Conservation (phyloP, 2,888 invertebrate genomes). For the Pogonocherus hispidulus region DNA sequence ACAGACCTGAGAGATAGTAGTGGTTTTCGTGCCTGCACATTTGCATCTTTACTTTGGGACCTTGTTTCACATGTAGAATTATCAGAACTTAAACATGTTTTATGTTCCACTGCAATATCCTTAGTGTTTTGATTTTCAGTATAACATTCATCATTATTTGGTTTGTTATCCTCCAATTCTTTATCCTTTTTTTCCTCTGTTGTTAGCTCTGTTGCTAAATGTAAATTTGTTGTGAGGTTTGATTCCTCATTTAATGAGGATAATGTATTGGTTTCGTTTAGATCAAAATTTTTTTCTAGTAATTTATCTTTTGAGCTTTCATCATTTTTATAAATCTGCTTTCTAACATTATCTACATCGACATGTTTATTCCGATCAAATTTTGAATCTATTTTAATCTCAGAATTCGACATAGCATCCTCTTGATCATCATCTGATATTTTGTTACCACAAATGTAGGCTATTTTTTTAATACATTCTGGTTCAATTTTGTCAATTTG, state of each 20-base stretch:
- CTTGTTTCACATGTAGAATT: too few relatives aligned
- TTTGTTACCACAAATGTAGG: constrained; percentile 49
- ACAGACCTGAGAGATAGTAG: constrained; percentile 42
- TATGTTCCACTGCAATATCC: too few relatives aligned
- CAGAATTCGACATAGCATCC: background rate
- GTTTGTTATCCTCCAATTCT: too few relatives aligned
- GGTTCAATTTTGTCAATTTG: constrained; percentile 41
- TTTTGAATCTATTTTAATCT: background rate
- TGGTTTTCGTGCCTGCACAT: constrained; percentile 7
- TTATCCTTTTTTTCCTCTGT: too few relatives aligned
- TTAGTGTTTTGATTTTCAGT: too few relatives aligned
- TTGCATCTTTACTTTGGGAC: constrained; percentile 8
- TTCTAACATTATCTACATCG: background rate
- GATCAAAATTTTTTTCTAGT: background rate
- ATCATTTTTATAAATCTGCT: background rate
- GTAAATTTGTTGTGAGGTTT: too few relatives aligned
- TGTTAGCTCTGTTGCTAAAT: background rate
- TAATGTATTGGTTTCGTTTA: background rate
- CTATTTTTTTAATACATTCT: constrained; percentile 49
- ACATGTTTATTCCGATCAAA: background rate
- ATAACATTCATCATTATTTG: too few relatives aligned
- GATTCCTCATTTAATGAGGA: too few relatives aligned
- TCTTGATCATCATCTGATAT: constrained; percentile 12
- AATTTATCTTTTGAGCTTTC: background rate
- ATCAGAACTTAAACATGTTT: too few relatives aligned